Evolutionary conservation across 1,140 invertebrate species (phyloP).

Genomic region (Sesamia nonagrioides): DNA sequence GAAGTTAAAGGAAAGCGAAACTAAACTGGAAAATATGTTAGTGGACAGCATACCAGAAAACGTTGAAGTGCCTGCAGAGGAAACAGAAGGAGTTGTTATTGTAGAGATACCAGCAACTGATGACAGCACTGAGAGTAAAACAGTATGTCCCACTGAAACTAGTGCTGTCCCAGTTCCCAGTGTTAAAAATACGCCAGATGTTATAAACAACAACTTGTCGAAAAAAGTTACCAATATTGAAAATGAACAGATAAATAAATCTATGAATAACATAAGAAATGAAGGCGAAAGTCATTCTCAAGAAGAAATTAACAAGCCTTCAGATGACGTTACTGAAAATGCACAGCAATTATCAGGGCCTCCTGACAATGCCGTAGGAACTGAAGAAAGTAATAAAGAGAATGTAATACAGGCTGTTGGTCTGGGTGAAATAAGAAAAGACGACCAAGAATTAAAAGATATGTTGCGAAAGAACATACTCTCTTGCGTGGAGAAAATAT

Average conservation of each 20-base stretch:
- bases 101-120: slow-evolving; percentile 36
- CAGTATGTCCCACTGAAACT: slow-evolving; percentile 50
- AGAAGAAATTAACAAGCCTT: slow-evolving; percentile 58
- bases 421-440: slow-evolving; percentile 63
- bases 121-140: slow-evolving; percentile 14
- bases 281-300: slow-evolving; percentile 61
- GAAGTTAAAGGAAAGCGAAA: slow-evolving; percentile 86
- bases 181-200: slow-evolving; percentile 66
- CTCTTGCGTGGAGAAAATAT: slow-evolving; percentile 83
- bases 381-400: slow-evolving; percentile 5
- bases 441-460: slow-evolving; percentile 76
- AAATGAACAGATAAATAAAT: slow-evolving; percentile 84
- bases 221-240: slow-evolving; percentile 84
- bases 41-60: slow-evolving; percentile 69
- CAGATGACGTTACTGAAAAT: slow-evolving; percentile 48
- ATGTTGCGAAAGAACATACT: slow-evolving; percentile 80
- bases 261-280: slow-evolving; percentile 64
- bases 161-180: slow-evolving; percentile 57
- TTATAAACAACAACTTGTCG: slow-evolving; percentile 69
- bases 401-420: slow-evolving; percentile 45
- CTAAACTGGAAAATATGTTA: slow-evolving; percentile 78
- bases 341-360: slow-evolving; percentile 14
- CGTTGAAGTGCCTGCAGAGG: slow-evolving; percentile 69
- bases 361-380: slow-evolving; percentile 38
- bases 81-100: slow-evolving; percentile 47